Evolutionary conservation across 2,888 invertebrate genomes (phyloP), one percentile per base, ranked within the genome.

Genomic region (Coecobrya sp.): DNA sequence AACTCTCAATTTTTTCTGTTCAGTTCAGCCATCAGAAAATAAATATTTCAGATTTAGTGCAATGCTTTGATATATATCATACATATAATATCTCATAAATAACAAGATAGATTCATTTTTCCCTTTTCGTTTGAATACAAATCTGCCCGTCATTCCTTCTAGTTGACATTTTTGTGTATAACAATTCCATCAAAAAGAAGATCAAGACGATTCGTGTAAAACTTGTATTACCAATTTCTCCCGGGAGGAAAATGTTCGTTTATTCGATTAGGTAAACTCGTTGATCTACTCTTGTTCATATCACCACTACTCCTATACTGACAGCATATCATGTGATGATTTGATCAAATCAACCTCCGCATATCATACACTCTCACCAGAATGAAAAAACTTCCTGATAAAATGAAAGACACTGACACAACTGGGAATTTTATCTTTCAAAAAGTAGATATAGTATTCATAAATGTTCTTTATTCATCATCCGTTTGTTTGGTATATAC

Each of bases 261-360:
- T 76, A 88, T 79, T 76, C 88, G 49, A 81, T 88, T 88, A 88
- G n/a, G 49, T 42, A 81, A 55, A 62, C 65, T 88, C 65, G 65
- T 88, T 49, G 81, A 68, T 79, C 59, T 73, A 73, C 5, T 19
- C 73, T 45, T 7, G 11, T 22, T 45, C 52, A 49, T 27, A 81
- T 27, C 13, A 81, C 10, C 0, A n/a, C n/a, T n/a, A n/a, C n/a
- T n/a, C n/a, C n/a, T n/a, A n/a, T n/a, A n/a, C n/a, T n/a, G n/a
- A n/a, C n/a, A n/a, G 25, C 11, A 7, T 59, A 27, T 65, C 13
- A 25, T 65, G 65, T 27, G 68, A 30, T 30, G 30, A 30, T 11
- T 27, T 10, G 25, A 81, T 84, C 84, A 62, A 84, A 84, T 84
- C 84, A 84, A 11, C 30, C 30, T 84, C 59, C 59, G 10, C 52